Conservation (phyloP, 2,888 invertebrate species). For the Ditula angustiorana region DNA sequence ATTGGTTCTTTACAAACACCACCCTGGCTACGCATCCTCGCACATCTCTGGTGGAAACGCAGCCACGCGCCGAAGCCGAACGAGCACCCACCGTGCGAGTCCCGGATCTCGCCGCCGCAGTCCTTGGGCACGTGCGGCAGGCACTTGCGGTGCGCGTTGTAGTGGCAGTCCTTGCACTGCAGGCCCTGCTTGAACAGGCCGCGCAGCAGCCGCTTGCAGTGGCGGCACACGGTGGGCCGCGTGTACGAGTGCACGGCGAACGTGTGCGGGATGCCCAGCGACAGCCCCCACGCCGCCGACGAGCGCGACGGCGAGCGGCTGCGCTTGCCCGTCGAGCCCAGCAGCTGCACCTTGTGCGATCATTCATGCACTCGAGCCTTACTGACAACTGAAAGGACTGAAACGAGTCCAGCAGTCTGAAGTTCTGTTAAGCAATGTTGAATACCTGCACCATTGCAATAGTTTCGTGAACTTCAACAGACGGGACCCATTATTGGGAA, state of each 20-base stretch:
- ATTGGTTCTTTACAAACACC: no score
- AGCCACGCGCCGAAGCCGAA: no score
- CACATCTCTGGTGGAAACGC: no score
- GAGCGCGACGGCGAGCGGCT: slow-evolving; percentile 89
- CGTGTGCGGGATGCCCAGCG: slow-evolving; percentile 91
- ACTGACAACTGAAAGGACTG: no score
- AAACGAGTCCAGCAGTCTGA: no score
- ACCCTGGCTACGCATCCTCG: no score
- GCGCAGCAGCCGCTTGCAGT: slow-evolving; percentile 97
- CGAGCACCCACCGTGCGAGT: slow-evolving; percentile 77
- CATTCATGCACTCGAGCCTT: no score
- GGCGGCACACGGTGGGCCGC: slow-evolving; percentile 97
- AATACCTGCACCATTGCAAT: no score
- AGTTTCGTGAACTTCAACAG: no score
- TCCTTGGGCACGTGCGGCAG: slow-evolving; percentile 95
- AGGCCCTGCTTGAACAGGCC: slow-evolving; percentile 98
- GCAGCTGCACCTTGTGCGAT: no score
- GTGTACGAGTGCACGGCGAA: slow-evolving; percentile 99
- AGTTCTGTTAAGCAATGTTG: no score
- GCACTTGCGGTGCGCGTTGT: slow-evolving; percentile 98
- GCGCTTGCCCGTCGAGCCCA: slow-evolving; percentile 69
- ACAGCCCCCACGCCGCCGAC: slow-evolving; percentile 42
- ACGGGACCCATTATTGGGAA: no score
- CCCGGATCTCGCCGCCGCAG: slow-evolving; percentile 90
- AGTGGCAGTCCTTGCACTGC: slow-evolving; percentile 98